Evolutionary conservation across 2,797 vertebrate species (phyloP).

Genomic region (Gouania willdenowi): DNA sequence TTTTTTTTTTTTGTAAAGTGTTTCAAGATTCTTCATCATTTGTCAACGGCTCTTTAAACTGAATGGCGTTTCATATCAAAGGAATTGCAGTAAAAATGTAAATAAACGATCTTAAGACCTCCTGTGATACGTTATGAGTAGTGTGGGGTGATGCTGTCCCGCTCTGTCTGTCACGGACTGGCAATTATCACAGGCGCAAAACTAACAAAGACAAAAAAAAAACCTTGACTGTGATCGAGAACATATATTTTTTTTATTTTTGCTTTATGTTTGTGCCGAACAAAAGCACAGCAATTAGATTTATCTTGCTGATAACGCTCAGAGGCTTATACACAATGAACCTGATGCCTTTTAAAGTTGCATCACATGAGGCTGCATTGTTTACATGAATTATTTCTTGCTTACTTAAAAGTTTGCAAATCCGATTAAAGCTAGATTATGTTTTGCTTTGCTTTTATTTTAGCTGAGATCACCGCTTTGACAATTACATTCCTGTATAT

Average conservation of each 20-base stretch:
- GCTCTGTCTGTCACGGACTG: conserved; percentile 47
- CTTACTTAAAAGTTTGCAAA: conserved; percentile 58
- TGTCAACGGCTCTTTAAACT: too few relatives aligned
- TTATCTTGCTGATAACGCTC: conserved; percentile 36
- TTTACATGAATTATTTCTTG: conserved; percentile 60
- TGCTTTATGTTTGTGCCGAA: conserved; percentile 23
- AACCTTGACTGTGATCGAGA: conserved; percentile 46
- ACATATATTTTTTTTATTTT: conserved; percentile 43
- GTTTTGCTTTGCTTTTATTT: conserved; percentile 54
- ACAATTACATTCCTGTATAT: conserved; percentile 18
- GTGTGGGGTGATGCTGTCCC: conserved; percentile 20
- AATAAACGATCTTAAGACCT: conserved; percentile 34
- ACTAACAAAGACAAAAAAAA: conserved; percentile 29
- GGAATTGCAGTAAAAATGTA: conserved; percentile 6
- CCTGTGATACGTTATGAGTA: conserved; percentile 30
- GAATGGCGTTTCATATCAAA: conserved; percentile 5
- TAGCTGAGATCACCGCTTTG: conserved; percentile 41
- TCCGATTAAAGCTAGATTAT: conserved; percentile 58
- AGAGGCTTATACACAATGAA: conserved; percentile 35
- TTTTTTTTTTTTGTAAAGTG: conserved; percentile 3
- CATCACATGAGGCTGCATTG: conserved; percentile 40
- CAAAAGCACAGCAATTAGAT: conserved; percentile 37
- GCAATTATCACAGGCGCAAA: conserved; percentile 60
- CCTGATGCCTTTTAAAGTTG: conserved; percentile 30
- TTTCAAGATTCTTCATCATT: conserved; percentile 1